Evolutionary conservation across 2,113 vertebrate species (phyloP), one percentile per base, ranked within the genome.

Genomic region (Xiphophorus maculatus): DNA sequence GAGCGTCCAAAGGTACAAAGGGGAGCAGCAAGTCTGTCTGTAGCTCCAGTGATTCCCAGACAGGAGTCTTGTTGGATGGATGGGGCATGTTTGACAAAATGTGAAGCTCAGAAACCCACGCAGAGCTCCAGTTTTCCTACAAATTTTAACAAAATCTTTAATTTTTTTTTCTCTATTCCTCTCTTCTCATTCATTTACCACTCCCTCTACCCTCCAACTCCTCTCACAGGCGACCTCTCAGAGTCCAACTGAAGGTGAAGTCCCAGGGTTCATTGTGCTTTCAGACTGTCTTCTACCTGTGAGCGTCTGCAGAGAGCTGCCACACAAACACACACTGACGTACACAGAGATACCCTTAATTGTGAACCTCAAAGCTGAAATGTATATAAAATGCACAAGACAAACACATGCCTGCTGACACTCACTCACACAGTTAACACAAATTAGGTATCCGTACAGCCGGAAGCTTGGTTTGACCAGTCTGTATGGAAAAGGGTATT

Each of bases 321-420:
- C 76, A 79, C 69, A 87, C 73, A 84, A 69, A 83, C 54, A 73
- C 35, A 62, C 32, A 60, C 54, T 61, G 66, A 60, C 51, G 62
- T 44, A 72, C 22, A 83, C 51, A 84, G 76, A 72, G 30, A 63
- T 79, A 44, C 82, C 78, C 80, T 79, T 66, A 66, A 80, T 76
- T 79, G 68, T 42, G 83, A 86, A 80, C 66, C 80, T 80, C 68
- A 77, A 78, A 73, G 84, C 83, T 86, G 88, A 87, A 74, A 86
- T 92, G 91, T 91, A 95, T 88, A 94, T 90, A 92, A 88, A 84
- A 74, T 79, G 86, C 91, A 91, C 89, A 89, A 82, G 22, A 87
- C 84, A 88, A 78, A 84, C 60, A 86, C 58, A 65, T 66, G 71
- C 73, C 71, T 66, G 73, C 51, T 71, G 14, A 78, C 63, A 78